Evolutionary conservation across 1,140 invertebrate genomes (phyloP).

Genomic region (Drosophila navojoa): DNA sequence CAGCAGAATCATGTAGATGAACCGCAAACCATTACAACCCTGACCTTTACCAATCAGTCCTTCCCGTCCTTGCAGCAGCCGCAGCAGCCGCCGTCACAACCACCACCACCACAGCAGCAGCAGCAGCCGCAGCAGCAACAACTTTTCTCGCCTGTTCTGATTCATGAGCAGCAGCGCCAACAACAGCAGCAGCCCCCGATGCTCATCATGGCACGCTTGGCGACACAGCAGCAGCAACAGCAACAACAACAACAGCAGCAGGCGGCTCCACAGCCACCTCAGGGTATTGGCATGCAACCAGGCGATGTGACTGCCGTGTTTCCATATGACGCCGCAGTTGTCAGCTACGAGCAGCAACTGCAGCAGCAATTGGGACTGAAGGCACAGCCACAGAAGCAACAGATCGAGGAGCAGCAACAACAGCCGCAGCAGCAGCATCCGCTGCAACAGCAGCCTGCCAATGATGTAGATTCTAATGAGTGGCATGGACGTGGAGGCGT

Average conservation of each 20-base stretch:
- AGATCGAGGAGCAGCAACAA: constrained; percentile 38
- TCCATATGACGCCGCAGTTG: constrained; percentile 59
- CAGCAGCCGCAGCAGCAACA: constrained; percentile 65
- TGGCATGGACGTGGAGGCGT: constrained; percentile 52
- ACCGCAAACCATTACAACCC: constrained; percentile 87
- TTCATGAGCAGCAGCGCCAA: constrained; percentile 62
- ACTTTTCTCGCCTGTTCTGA: constrained; percentile 68
- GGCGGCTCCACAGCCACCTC: constrained; percentile 40
- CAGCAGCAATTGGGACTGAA: constrained; percentile 67
- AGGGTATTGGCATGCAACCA: constrained; percentile 72
- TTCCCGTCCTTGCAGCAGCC: constrained; percentile 85
- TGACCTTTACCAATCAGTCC: constrained; percentile 92
- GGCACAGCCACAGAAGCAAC: constrained; percentile 43
- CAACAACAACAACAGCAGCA: constrained; percentile 38
- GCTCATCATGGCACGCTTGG: constrained; percentile 63
- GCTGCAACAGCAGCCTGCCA: constrained; percentile 21
- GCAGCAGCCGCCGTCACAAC: constrained; percentile 49
- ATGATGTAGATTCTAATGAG: constrained; percentile 58
- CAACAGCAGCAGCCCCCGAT: constrained; percentile 64
- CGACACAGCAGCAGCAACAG: constrained; percentile 53
- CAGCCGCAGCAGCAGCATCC: constrained; percentile 21
- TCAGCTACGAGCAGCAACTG: constrained; percentile 72
- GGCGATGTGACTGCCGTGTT: constrained; percentile 73
- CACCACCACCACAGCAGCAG: constrained; percentile 38
- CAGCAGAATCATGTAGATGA: constrained; percentile 67